phyloP scores from a whole-genome alignment of 2,113 vertebrate species.

The Malurus cyaneus region DNA sequence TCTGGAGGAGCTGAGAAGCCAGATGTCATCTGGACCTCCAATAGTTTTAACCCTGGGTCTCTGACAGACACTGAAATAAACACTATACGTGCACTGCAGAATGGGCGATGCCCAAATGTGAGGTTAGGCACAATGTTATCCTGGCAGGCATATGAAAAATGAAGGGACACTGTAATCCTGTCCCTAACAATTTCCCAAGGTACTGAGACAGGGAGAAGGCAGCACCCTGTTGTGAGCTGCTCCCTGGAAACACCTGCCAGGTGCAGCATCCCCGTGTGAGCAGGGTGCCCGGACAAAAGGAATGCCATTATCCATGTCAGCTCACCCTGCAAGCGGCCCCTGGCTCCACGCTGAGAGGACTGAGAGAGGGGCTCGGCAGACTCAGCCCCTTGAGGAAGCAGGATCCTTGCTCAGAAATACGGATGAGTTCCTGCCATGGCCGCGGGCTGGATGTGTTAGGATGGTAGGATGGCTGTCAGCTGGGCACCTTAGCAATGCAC shows the following conservation, averaged over 20 bases:
- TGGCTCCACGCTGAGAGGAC: not conserved
- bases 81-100: not conserved
- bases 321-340: not conserved
- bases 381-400: not conserved
- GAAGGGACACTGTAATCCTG: not conserved
- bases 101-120: conserved; percentile 38
- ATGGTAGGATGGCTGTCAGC: not conserved
- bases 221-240: not conserved
- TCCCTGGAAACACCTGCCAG: not conserved
- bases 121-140: not conserved
- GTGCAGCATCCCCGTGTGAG: not conserved
- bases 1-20: conserved; percentile 78
- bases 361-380: rapidly evolving
- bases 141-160: conserved; percentile 25
- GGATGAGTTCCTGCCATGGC: rapidly evolving
- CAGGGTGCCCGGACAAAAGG: not conserved
- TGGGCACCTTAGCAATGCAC: not conserved
- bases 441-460: not conserved
- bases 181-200: not conserved
- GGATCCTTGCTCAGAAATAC: rapidly evolving
- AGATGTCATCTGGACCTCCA: conserved; percentile 83
- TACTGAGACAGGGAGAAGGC: not conserved
- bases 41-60: conserved; percentile 80
- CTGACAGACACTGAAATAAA: conserved; percentile 72
- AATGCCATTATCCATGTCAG: not conserved